Base-by-base conservation (phyloP, 2,888 invertebrate genomes). In the Ceramica pisi region DNA sequence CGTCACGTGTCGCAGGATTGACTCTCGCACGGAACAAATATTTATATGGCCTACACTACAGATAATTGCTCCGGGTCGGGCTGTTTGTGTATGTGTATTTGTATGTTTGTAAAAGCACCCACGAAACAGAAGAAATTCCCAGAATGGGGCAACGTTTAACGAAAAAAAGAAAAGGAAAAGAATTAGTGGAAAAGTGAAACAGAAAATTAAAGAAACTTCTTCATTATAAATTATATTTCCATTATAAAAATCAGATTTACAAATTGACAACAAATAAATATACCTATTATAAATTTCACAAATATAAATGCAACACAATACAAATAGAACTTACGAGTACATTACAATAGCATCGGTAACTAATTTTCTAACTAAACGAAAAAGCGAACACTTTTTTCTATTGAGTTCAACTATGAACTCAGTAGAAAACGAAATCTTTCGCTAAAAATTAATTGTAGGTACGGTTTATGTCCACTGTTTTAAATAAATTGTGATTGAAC, bases 241-340 rank as follows among this genome's bases (percentile, higher is more conserved):
- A 80, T 89, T 88, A 90, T 88, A 90, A 85, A 91, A 87, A 91
- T 90, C 90, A 90, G 89, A 90, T 90, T 90, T 89, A 91, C 80
- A 90, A 91, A 92, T 92, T 91, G 89, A 93, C 90, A 92, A 91
- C 90, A 90, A 88, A 31, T 86, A 86, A 90, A 78, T 87, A 88
- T 86, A 86, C 78, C 76, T 80, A 85, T 78, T 78, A 82, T 71
- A 83, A 82, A 83, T 81, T 81, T 73, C 67, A 70, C 57, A 76
- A 82, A 78, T 78, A 85, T 83, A 86, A 86, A 88, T 86, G 86
- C 87, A 88, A 86, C 82, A 67, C 68, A 88, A 75, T 84, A 72
- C 64, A 71, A 78, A 85, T 75, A 78, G 61, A 73, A 75, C 50
- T 12, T 57, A 50, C 7, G 31, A 78, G 59, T 63, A 75, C 61